Evolutionary conservation across 2,888 invertebrate genomes (phyloP), one percentile per base, ranked within the genome.

Genomic region (Agonopterix heracliana): DNA sequence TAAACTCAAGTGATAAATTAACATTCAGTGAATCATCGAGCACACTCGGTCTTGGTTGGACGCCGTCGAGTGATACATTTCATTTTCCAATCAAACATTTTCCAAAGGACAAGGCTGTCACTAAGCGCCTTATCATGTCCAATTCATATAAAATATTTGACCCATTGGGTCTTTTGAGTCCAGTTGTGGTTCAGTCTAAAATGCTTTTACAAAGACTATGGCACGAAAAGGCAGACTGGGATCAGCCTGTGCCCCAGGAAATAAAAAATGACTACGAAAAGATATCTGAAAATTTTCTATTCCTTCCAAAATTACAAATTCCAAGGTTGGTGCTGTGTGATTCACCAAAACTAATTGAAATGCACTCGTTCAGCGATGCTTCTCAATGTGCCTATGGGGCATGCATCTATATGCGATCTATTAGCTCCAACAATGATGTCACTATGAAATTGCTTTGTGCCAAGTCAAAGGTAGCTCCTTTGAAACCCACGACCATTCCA

Each of bases 31-130:
- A 56, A 10, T 57, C 61, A 2, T 40, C 52, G 9, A 57, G 44
- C 34, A 55, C 59, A 1, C 55, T 61, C 4, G 59, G 57, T 3
- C 48, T 61, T 3, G 56, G 55, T 9, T 60, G 56, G 57, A 49
- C 47, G 34, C 60, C 57, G 1, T 45, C 11, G 4, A 48, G 2
- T 12, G 58, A 57, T 34, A 52, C 44, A 1, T 10, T 59, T n/a
- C 43, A 58, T 48, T 54, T 59, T 48, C 53, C 60, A 14, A 44
- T 54, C 13, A 56, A 49, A 9, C 5, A 26, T n/a, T 35, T 44
- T 9, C n/a, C 41, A 11, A 34, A 43, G 11, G 34, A 10, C 34
- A 41, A 51, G 9, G n/a, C n/a, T n/a, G n/a, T 58, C 13, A 57
- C 55, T 2, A 59, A 59, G 50, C 40, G 56, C 26, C 50, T 38